Percentiles rank a stretch among this genome's conserved stretches.
phyloP scores from a whole-genome alignment of 2,888 invertebrate genomes.

The Deilephila porcellus region DNA sequence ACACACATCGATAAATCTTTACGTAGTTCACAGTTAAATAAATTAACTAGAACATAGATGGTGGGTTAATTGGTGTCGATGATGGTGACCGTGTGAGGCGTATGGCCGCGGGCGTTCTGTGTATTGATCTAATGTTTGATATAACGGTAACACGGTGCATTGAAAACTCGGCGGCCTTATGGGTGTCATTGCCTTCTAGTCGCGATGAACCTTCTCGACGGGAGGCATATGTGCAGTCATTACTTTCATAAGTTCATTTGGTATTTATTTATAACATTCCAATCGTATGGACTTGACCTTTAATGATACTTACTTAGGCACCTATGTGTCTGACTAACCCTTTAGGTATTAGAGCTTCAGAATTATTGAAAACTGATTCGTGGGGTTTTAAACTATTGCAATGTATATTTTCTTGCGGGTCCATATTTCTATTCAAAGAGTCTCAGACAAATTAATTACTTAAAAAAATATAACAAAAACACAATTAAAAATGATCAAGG shows the following conservation, averaged over 20 bases:
- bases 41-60: conserved; percentile 58
- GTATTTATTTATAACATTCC: no score
- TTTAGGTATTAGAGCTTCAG: no score
- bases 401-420: background rate
- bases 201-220: conserved; percentile 11
- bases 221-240: background rate
- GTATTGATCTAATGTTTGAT: conserved; percentile 61
- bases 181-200: conserved; percentile 23
- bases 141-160: conserved; percentile 54
- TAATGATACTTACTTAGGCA: background rate
- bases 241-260: background rate
- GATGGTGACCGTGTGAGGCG: conserved; percentile 50
- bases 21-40: conserved; percentile 46
- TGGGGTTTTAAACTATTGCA: no score
- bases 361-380: no score
- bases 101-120: conserved; percentile 58
- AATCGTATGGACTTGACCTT: background rate
- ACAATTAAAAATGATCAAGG: conserved; percentile 10
- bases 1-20: conserved; percentile 43
- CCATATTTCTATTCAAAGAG: background rate
- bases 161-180: conserved; percentile 25
- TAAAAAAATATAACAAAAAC: background rate
- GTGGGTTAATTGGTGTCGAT: conserved; percentile 63
- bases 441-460: background rate
- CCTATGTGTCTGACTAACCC: background rate